Evolutionary conservation across 2,888 invertebrate genomes (phyloP).

Genomic region (Drosophila picticornis): DNA sequence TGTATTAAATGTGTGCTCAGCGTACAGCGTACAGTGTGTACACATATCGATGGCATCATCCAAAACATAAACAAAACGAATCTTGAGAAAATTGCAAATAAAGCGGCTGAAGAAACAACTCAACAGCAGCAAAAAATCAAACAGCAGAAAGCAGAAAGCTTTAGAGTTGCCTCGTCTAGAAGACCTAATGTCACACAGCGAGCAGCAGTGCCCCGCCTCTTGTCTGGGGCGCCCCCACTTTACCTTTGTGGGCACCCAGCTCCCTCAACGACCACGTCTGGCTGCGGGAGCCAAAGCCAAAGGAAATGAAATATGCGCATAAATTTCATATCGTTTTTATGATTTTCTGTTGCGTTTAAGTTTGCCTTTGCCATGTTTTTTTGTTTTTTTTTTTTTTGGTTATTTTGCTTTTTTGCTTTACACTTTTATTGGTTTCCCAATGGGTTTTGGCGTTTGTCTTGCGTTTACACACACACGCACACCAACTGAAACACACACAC

Average conservation of each 20-base stretch:
- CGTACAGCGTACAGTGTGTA: background rate
- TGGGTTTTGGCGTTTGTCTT: slow-evolving; percentile 50
- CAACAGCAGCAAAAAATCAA: slow-evolving; percentile 10
- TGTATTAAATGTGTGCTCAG: slow-evolving; percentile 7
- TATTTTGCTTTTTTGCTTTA: slow-evolving; percentile 35
- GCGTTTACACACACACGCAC: slow-evolving; percentile 37
- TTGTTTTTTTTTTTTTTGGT: slow-evolving; percentile 6
- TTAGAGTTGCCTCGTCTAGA: slow-evolving; percentile 14
- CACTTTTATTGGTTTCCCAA: slow-evolving; percentile 74
- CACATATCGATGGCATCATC: slow-evolving; percentile 25
- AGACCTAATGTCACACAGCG: slow-evolving; percentile 6
- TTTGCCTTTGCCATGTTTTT: slow-evolving; percentile 28
- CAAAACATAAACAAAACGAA: slow-evolving; percentile 25
- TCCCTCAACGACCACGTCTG: slow-evolving; percentile 8
- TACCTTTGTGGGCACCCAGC: slow-evolving; percentile 17
- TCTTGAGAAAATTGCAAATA: slow-evolving; percentile 60
- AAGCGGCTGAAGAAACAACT: slow-evolving; percentile 41
- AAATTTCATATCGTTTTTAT: slow-evolving; percentile 80
- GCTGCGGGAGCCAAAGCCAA: slow-evolving; percentile 48
- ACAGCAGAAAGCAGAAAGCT: background rate
- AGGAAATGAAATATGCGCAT: slow-evolving; percentile 80
- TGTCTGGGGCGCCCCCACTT: background rate
- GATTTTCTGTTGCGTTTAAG: slow-evolving; percentile 65
- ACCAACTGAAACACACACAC: slow-evolving; percentile 5
- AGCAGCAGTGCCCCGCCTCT: background rate